Conservation (phyloP, 2,113 vertebrate genomes). For the Mola mola region DNA sequence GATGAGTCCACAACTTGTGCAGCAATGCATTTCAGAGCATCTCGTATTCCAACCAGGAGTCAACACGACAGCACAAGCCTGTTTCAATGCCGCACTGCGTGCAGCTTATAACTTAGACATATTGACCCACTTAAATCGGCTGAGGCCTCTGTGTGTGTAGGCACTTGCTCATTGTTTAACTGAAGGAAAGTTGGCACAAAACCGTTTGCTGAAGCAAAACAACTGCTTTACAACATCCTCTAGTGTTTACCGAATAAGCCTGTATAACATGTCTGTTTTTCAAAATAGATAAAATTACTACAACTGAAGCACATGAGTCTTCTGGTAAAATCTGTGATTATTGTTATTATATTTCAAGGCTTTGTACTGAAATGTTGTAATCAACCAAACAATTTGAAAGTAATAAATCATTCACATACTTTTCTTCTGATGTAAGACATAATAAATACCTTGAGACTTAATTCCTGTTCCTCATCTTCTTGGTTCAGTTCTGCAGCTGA, state of each 20-base stretch:
- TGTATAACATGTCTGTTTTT: too few relatives aligned
- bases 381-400: not conserved
- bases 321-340: too few relatives aligned
- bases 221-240: slow-evolving; percentile 19
- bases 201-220: slow-evolving; percentile 1
- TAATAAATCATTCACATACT: slow-evolving; percentile 8
- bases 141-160: slow-evolving; percentile 22
- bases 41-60: slow-evolving; percentile 45
- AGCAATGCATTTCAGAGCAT: slow-evolving; percentile 22
- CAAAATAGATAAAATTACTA: too few relatives aligned
- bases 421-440: not conserved
- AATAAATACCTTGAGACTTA: not conserved
- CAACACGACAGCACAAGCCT: slow-evolving; percentile 51
- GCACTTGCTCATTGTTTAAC: slow-evolving; percentile 20
- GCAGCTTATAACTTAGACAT: slow-evolving; percentile 47
- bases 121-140: slow-evolving; percentile 61
- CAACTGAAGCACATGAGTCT: too few relatives aligned
- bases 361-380: not conserved
- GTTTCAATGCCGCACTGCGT: slow-evolving; percentile 29
- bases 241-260: slow-evolving; percentile 15
- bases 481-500: slow-evolving; percentile 4
- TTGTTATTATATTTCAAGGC: not conserved
- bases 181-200: slow-evolving; percentile 40
- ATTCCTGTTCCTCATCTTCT: not conserved
- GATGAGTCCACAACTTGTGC: slow-evolving; percentile 13